phyloP scores from a whole-genome alignment of 2,113 vertebrate genomes.

The Odobenus rosmarus region DNA sequence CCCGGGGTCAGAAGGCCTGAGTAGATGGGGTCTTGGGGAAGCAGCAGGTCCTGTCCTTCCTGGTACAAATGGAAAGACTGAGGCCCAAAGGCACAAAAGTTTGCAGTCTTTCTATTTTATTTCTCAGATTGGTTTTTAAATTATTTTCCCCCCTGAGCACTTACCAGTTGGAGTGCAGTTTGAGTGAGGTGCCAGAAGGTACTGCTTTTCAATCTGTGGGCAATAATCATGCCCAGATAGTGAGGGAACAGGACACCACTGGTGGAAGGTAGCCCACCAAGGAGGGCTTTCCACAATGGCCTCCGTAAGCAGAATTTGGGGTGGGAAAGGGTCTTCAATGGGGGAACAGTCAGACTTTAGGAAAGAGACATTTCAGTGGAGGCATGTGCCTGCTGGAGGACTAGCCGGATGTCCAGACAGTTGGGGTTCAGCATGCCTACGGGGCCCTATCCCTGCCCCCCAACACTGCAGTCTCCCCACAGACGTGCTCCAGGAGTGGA shows the following conservation, averaged over 20 bases:
- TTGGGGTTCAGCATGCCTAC: accelerated
- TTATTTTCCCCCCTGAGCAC: neutral
- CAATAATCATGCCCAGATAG: neutral
- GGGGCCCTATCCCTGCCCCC: accelerated
- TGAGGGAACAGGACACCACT: accelerated
- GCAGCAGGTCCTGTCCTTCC: neutral
- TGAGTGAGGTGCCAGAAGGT: neutral
- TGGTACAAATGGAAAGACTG: neutral
- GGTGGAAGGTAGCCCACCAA: too few relatives aligned
- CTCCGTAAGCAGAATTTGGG: neutral
- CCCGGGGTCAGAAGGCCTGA: neutral
- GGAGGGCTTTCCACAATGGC: neutral
- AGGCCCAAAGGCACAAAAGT: neutral
- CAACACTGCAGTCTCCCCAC: too few relatives aligned
- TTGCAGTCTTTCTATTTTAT: neutral
- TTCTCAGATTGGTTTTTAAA: neutral
- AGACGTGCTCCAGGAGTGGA: neutral
- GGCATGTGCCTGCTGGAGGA: neutral
- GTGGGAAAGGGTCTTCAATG: neutral
- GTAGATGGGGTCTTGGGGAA: neutral
- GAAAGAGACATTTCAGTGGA: neutral
- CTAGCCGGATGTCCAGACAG: accelerated
- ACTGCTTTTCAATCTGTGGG: neutral
- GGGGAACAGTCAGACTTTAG: neutral
- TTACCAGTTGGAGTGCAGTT: neutral